These are phyloP conservation scores for Littorina saxatilis DNA, from an alignment of 1,140 invertebrate species.

Conservation along the genomic window DNA sequence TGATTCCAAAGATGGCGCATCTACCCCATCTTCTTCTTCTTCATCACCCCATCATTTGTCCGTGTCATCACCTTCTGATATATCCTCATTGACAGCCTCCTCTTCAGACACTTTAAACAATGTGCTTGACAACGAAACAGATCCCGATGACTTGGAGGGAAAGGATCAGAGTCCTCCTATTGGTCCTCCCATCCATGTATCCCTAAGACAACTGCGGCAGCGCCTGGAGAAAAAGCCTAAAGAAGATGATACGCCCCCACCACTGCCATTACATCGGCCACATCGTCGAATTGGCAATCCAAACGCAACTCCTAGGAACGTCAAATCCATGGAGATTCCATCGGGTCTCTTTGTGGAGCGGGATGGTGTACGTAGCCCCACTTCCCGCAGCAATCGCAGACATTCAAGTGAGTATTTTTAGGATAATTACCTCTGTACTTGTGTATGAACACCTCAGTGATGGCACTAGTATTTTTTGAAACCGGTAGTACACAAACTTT, in stretches of 20 bases:
- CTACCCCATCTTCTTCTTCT: conserved; percentile 8
- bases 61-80: neutral
- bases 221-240: neutral
- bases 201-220: conserved; percentile 4
- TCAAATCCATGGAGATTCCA: neutral
- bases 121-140: neutral
- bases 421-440: too few relatives aligned
- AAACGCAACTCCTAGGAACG: neutral
- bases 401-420: conserved; percentile 17
- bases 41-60: conserved; percentile 13
- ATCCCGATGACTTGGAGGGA: conserved; percentile 24
- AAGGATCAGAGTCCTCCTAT: neutral
- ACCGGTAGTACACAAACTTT: too few relatives aligned
- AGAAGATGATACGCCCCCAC: neutral
- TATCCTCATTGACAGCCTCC: neutral
- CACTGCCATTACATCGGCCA: neutral
- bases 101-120: conserved; percentile 8
- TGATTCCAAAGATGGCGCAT: neutral
- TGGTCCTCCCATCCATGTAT: conserved; percentile 14
- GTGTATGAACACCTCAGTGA: too few relatives aligned
- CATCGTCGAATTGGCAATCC: neutral
- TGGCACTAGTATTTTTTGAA: too few relatives aligned
- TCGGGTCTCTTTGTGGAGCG: neutral
- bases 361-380: neutral
- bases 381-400: neutral